Evolutionary conservation across 2,797 vertebrate species (phyloP), one percentile per base, ranked within the genome.

Genomic region (Sebastes hubbsi): DNA sequence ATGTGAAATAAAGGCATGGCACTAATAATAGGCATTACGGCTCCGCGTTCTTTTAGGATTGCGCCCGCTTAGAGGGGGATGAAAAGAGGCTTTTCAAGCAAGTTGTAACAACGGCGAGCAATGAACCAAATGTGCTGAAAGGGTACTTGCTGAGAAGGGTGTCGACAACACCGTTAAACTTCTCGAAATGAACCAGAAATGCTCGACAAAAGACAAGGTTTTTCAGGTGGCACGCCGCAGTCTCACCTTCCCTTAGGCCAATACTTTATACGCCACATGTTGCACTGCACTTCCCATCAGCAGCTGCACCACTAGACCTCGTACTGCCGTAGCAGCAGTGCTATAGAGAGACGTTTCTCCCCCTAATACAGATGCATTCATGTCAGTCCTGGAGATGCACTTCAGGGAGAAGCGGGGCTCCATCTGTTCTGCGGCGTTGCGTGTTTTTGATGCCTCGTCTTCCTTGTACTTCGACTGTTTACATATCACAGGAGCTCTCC

Each of bases 91-190:
- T 89, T 92, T 94, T 91, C 82, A 73, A 81, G 73, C 81, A 84
- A 89, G 87, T 85, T 91, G 84, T 91, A 90, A 93, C 85, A 90
- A 91, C 87, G 72, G 90, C 68, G 71, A 85, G 82, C 75, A 76
- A 93, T 92, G 92, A 93, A 94, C 69, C 80, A 91, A 92, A 91
- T 86, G 75, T 89, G 85, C 76, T 66, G 72, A 91, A 89, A 89
- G 80, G 65, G 54, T 66, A 86, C 83, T 86, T 82, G 85, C 72
- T 78, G 68, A 59, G 58, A 85, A 82, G 88, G 80, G 89, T 92
- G 92, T 89, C 67, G 93, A 95, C 93, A 92, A 78, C 63, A 61
- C 74, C 55, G 74, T 92, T 92, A 92, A 94, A 91, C 59, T 63
- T 71, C 34, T 24, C 59, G 78, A 91, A 89, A 81, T 73, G 75